phyloP scores from a whole-genome alignment of 2,797 vertebrate genomes.

The Xenops minutus region DNA sequence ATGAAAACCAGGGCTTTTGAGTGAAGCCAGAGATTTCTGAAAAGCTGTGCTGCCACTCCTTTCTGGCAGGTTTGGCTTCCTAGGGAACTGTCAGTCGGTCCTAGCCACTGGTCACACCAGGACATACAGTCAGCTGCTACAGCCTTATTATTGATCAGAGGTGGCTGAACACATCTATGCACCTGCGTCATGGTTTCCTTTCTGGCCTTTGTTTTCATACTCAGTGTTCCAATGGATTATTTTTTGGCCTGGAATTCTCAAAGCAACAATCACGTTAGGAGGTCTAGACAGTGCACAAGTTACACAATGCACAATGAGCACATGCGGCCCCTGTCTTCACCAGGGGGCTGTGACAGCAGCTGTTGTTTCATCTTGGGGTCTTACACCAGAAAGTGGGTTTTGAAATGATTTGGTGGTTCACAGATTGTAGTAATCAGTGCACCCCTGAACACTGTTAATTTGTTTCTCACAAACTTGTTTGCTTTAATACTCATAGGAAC shows the following conservation, averaged over 20 bases:
- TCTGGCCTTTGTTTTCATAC: background rate
- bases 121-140: background rate
- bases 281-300: background rate
- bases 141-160: background rate
- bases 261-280: background rate
- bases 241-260: slow-evolving; percentile 4
- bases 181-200: background rate
- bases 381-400: background rate
- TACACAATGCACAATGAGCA: background rate
- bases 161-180: background rate
- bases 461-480: background rate
- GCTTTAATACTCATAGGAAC: background rate
- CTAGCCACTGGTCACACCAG: background rate
- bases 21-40: background rate
- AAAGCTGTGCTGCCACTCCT: slow-evolving; percentile 8
- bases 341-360: background rate
- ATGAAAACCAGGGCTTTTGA: background rate
- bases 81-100: background rate
- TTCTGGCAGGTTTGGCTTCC: background rate
- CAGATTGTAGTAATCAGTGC: background rate
- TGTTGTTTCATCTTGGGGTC: background rate
- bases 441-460: background rate
- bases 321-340: background rate
- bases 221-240: background rate
- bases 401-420: background rate